phyloP scores from a whole-genome alignment of 2,888 invertebrate species.

The Leptinotarsa tumamoca region DNA sequence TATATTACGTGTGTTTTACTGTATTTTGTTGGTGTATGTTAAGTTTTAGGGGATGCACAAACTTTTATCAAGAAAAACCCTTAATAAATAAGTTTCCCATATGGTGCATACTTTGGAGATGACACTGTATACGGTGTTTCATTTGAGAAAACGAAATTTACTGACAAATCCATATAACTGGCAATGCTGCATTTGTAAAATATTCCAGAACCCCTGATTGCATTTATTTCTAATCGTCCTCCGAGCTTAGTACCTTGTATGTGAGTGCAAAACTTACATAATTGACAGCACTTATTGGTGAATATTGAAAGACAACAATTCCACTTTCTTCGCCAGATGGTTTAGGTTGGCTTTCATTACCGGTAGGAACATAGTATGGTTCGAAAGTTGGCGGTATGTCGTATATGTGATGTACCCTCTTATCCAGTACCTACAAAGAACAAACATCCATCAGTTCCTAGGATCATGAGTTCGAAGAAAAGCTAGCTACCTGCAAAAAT shows the following conservation, averaged over 20 bases:
- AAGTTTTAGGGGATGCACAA: too few species aligned
- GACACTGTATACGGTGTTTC: too few species aligned
- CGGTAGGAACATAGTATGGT: conserved; percentile 82
- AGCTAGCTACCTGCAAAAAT: background rate
- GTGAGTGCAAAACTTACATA: conserved; percentile 73
- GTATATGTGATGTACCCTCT: conserved; percentile 82
- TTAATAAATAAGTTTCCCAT: too few species aligned
- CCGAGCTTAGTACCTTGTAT: background rate
- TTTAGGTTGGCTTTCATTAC: conserved; percentile 84
- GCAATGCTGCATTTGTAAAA: too few species aligned
- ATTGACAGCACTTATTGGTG: conserved; percentile 87
- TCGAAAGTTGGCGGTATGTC: conserved; percentile 81
- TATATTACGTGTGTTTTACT: too few species aligned
- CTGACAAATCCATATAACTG: too few species aligned
- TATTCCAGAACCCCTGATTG: too few species aligned
- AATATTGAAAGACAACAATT: conserved; percentile 85
- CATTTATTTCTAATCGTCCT: too few species aligned
- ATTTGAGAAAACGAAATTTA: too few species aligned
- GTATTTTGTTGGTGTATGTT: too few species aligned
- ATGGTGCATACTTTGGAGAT: too few species aligned
- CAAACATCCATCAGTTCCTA: background rate
- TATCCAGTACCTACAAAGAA: conserved; percentile 79
- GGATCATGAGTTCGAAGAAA: background rate
- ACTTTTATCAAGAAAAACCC: too few species aligned
- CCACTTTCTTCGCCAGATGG: conserved; percentile 90